These are phyloP conservation scores for Ichneumon xanthorius DNA, from an alignment of 2,888 invertebrate genomes.

Conservation along the genomic window DNA sequence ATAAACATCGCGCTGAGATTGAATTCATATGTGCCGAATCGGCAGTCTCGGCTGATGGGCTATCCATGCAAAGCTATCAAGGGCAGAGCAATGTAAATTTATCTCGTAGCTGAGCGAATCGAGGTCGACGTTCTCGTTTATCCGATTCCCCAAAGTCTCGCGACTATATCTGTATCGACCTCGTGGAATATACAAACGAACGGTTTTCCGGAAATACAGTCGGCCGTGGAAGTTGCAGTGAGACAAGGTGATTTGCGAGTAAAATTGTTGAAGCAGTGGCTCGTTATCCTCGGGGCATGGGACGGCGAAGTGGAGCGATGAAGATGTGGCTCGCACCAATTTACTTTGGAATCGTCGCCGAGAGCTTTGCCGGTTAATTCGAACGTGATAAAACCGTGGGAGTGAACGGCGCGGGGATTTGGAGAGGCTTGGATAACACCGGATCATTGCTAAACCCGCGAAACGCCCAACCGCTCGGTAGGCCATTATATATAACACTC, in stretches of 20 bases:
- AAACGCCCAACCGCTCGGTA: slow-evolving; percentile 7
- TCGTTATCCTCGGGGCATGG: background rate
- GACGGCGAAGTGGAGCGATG: background rate
- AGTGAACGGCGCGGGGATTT: slow-evolving; percentile 26
- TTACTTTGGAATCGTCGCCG: slow-evolving; percentile 25
- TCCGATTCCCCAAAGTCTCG: background rate
- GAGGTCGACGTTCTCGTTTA: slow-evolving; percentile 1
- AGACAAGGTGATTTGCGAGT: slow-evolving; percentile 11
- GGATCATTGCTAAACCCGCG: slow-evolving; percentile 38
- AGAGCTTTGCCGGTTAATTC: slow-evolving; percentile 40
- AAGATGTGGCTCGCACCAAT: slow-evolving; percentile 12
- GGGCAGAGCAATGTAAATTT: slow-evolving; percentile 19
- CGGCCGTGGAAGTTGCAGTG: background rate
- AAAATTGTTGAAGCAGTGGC: slow-evolving; percentile 18
- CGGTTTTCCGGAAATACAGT: slow-evolving; percentile 9
- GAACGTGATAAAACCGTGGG: slow-evolving; percentile 53
- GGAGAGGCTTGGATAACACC: slow-evolving; percentile 17
- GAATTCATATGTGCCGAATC: background rate
- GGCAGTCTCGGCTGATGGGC: background rate
- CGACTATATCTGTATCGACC: background rate
- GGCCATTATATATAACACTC: slow-evolving; percentile 30
- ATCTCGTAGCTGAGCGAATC: slow-evolving; percentile 3
- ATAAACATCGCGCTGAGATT: background rate
- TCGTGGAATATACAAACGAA: background rate
- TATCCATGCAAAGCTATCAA: background rate